A percentile compares a stretch with the other conserved stretches of the same genome.
phyloP scores from a whole-genome alignment of 2,797 vertebrate species.

The Falco rusticolus region DNA sequence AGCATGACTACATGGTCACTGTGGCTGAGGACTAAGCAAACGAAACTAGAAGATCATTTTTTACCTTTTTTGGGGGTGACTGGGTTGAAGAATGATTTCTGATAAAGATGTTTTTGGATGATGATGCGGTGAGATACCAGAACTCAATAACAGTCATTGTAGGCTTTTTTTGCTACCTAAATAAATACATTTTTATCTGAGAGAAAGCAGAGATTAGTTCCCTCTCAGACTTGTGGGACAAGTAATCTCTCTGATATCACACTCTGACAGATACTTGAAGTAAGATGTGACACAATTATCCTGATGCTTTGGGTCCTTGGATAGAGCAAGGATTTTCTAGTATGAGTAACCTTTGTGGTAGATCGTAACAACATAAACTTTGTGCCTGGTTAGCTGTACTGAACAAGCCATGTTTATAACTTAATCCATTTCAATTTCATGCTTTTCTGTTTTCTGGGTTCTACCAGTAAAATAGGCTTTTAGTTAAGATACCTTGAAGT shows the following conservation, averaged over 20 bases:
- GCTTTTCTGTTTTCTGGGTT: background rate
- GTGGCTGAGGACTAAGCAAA: background rate
- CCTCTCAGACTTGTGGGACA: background rate
- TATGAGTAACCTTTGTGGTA: background rate
- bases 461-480: background rate
- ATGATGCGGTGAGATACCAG: background rate
- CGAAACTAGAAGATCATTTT: fast-evolving
- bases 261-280: background rate
- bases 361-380: background rate
- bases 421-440: background rate
- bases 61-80: background rate
- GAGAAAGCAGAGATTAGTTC: background rate
- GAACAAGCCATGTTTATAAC: background rate
- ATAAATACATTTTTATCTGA: background rate
- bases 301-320: background rate
- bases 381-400: background rate
- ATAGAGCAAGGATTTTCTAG: background rate
- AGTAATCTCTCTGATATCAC: background rate
- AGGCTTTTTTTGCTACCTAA: background rate
- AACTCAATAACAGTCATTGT: background rate
- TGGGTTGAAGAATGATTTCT: background rate
- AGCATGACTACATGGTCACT: background rate
- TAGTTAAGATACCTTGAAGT: background rate
- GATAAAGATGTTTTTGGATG: background rate
- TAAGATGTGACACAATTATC: background rate